A percentile compares a stretch with the other conserved stretches of the same genome.
Conservation (phyloP, 2,888 invertebrate species). For the Dorcus hopei region DNA sequence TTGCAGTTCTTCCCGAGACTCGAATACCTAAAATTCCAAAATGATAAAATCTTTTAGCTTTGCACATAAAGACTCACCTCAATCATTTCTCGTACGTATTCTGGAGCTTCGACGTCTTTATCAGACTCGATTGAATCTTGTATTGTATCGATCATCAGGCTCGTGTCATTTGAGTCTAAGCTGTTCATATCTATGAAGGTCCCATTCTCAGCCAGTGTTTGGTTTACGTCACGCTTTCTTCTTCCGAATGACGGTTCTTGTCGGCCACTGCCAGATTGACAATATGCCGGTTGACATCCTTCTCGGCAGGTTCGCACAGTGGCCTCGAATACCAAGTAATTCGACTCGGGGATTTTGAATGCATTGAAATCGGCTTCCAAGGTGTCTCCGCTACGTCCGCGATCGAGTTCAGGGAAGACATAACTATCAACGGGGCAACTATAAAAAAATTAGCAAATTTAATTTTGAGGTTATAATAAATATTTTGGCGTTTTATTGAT, state of each 20-base stretch:
- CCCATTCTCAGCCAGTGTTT: slow-evolving; percentile 29
- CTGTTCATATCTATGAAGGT: slow-evolving; percentile 32
- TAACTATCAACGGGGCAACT: slow-evolving; percentile 90
- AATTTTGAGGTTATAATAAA: not conserved
- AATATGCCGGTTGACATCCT: slow-evolving; percentile 88
- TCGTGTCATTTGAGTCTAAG: slow-evolving; percentile 27
- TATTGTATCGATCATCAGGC: slow-evolving; percentile 34
- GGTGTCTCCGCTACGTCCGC: slow-evolving; percentile 80
- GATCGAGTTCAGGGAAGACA: slow-evolving; percentile 87
- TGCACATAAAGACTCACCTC: slow-evolving; percentile 56
- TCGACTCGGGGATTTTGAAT: slow-evolving; percentile 91
- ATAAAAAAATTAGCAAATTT: slow-evolving; percentile 16
- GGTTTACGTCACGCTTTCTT: slow-evolving; percentile 57
- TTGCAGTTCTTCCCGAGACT: slow-evolving; percentile 70
- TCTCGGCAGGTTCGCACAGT: slow-evolving; percentile 86
- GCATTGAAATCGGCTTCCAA: slow-evolving; percentile 90
- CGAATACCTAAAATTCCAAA: slow-evolving; percentile 64
- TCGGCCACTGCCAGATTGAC: slow-evolving; percentile 74
- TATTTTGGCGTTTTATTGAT: not conserved
- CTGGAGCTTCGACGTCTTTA: slow-evolving; percentile 53
- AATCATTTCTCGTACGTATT: slow-evolving; percentile 86
- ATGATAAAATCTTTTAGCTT: not conserved
- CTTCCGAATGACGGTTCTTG: slow-evolving; percentile 81
- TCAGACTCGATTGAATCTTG: slow-evolving; percentile 56
- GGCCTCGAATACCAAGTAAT: slow-evolving; percentile 89